phyloP scores from a whole-genome alignment of 2,888 invertebrate species.

The Parasteatoda lunata region DNA sequence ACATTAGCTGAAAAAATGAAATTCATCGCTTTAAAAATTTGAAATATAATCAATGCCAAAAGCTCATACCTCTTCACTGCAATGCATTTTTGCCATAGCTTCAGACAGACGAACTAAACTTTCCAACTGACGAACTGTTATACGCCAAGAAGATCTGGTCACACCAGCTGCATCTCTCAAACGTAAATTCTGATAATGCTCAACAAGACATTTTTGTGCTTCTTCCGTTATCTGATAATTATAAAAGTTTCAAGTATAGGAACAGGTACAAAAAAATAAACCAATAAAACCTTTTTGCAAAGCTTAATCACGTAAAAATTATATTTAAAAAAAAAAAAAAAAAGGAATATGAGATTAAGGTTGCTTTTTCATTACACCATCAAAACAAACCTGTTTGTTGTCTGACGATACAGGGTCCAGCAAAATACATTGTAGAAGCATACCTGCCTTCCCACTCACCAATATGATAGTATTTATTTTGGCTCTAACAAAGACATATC shows the following conservation, averaged over 20 bases:
- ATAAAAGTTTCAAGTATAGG: not conserved
- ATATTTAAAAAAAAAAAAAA: no score
- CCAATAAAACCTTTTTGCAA: not conserved
- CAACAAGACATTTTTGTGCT: constrained; percentile 87
- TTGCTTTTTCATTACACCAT: no score
- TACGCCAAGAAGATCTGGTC: constrained; percentile 90
- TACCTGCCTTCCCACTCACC: no score
- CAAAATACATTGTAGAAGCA: no score
- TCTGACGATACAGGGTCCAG: no score
- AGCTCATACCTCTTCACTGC: constrained; percentile 85
- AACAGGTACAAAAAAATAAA: not conserved
- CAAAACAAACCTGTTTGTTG: no score
- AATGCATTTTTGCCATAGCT: constrained; percentile 96
- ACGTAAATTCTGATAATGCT: constrained; percentile 89
- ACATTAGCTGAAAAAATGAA: no score
- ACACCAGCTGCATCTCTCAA: constrained; percentile 82
- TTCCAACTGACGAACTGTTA: constrained; percentile 96
- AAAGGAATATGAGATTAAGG: no score
- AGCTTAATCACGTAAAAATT: not conserved
- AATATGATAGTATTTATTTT: no score
- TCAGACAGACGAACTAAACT: constrained; percentile 97
- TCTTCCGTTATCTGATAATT: constrained; percentile 78
- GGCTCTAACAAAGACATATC: no score
- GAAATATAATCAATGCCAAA: no score
- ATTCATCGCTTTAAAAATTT: no score